Evolutionary conservation across 2,113 vertebrate genomes (phyloP).

Genomic region (Agapornis roseicollis): DNA sequence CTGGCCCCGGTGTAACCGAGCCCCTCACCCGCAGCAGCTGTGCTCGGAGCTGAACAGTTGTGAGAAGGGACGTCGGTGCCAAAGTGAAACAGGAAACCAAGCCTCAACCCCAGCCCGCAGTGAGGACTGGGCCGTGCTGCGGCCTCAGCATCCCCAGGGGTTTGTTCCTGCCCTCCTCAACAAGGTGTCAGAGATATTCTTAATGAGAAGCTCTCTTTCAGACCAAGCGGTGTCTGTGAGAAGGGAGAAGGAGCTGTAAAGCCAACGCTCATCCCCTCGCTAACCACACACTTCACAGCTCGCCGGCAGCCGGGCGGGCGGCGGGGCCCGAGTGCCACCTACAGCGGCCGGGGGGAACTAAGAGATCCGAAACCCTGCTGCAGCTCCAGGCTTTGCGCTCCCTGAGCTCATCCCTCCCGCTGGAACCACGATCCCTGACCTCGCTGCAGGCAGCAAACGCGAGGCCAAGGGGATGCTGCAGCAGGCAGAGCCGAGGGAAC

Average conservation of each 20-base stretch:
- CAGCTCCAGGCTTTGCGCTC: not conserved
- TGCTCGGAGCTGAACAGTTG: not conserved
- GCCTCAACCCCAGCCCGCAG: not conserved
- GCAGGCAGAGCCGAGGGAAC: not conserved
- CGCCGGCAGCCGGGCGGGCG: not conserved
- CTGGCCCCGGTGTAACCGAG: not conserved
- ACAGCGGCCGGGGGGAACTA: not conserved
- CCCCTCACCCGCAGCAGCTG: not conserved
- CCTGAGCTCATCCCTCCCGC: not conserved
- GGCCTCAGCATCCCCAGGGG: not conserved
- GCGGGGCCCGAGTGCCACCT: constrained; percentile 36
- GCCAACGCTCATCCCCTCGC: constrained; percentile 6
- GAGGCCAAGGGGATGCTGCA: not conserved
- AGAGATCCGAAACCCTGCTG: not conserved
- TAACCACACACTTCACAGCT: not conserved
- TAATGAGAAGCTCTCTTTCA: constrained; percentile 52
- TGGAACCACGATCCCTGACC: not conserved
- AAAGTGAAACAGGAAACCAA: not conserved
- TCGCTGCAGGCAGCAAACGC: not conserved
- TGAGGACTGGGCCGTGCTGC: accelerated
- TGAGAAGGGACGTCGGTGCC: not conserved
- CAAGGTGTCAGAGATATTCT: constrained; percentile 52
- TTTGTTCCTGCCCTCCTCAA: not conserved
- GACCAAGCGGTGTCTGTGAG: constrained; percentile 57
- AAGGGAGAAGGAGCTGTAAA: constrained; percentile 47